phyloP scores from a whole-genome alignment of 2,888 invertebrate genomes.

The Lasioglossum malachurum region DNA sequence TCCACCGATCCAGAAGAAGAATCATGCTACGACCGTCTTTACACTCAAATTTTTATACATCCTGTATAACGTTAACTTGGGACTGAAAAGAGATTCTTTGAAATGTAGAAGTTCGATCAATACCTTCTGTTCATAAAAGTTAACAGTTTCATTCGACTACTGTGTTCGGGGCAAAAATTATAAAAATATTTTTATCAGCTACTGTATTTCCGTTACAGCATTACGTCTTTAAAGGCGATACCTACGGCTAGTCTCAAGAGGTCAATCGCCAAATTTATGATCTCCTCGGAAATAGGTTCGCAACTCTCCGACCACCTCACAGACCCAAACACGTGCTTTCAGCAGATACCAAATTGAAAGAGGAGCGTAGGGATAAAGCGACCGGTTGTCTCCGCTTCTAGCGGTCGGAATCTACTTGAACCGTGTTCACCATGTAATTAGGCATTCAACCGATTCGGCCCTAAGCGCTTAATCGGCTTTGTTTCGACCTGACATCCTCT shows the following conservation, averaged over 20 bases:
- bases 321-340: not conserved
- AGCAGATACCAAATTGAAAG: too few relatives aligned
- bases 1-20: too few relatives aligned
- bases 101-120: too few relatives aligned
- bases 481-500: constrained; percentile 60
- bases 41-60: too few relatives aligned
- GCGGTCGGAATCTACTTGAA: constrained; percentile 39
- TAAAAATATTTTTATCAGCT: not conserved
- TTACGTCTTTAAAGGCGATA: not conserved
- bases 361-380: not conserved
- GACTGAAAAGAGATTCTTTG: too few relatives aligned
- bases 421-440: constrained; percentile 60
- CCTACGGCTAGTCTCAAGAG: not conserved
- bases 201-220: not conserved
- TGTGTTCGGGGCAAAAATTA: too few relatives aligned
- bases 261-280: not conserved
- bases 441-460: constrained; percentile 62
- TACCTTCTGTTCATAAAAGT: too few relatives aligned
- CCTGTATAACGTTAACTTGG: too few relatives aligned
- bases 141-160: too few relatives aligned
- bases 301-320: not conserved
- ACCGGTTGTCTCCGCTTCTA: not conserved
- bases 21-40: too few relatives aligned
- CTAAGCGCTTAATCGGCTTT: constrained; percentile 70
- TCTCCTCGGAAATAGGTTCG: not conserved